Conservation (phyloP, 2,797 vertebrate genomes). For the Oreortyx pictus region DNA sequence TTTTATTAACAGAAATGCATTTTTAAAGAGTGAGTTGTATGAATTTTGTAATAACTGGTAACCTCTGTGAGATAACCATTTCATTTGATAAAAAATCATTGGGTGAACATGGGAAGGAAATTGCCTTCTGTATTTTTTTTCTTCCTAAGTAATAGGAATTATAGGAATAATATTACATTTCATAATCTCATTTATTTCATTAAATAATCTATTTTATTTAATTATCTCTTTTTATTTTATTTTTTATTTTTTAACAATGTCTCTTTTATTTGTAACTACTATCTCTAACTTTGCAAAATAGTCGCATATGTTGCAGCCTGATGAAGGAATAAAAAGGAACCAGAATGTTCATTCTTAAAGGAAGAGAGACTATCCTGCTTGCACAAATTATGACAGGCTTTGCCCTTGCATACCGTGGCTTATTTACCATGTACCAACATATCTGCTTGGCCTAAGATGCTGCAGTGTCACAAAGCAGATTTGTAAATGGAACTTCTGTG, state of each 20-base stretch:
- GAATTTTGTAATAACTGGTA: neutral
- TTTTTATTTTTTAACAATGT: neutral
- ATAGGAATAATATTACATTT: neutral
- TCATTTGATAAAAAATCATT: neutral
- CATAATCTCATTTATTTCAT: neutral
- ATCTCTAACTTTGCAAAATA: neutral
- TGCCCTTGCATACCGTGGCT: neutral
- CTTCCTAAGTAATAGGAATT: neutral
- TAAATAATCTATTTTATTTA: neutral
- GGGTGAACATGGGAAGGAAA: neutral
- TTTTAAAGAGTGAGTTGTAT: neutral
- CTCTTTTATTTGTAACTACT: slow-evolving; percentile 1
- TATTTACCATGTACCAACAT: neutral
- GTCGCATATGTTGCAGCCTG: neutral
- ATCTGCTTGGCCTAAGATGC: neutral
- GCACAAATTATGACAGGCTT: neutral
- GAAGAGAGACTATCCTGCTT: neutral
- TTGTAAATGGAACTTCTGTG: neutral
- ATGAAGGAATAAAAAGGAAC: neutral
- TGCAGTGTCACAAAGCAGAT: neutral
- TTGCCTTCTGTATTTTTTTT: neutral
- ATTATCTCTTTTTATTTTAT: neutral
- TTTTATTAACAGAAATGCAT: neutral
- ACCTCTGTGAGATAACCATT: neutral
- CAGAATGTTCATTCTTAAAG: neutral